Base-by-base conservation (phyloP, 2,797 vertebrate genomes). In the Paratrypauchen microcephalus region DNA sequence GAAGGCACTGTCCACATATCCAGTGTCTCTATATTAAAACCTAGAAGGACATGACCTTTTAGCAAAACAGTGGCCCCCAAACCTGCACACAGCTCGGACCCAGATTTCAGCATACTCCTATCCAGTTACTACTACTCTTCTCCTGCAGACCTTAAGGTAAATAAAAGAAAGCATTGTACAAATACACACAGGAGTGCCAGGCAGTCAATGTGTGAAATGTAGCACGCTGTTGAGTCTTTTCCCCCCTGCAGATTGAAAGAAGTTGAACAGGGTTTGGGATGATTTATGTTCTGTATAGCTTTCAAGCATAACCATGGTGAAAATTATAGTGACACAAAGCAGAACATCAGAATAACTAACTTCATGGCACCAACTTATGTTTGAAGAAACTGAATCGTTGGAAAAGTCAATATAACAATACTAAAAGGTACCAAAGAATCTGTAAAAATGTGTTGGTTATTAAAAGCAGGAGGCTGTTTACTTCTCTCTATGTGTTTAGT, bases 21-120 rank as follows among this genome's bases (percentile, higher is more conserved):
- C 85, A 83, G 70, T 90, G 86, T 87, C 83, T 87, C 78, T 87
- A 80, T 86, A 90, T 91, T 89, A 87, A 89, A 90, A 87, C 76
- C 73, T 84, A 73, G 81, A 81, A 91, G 90, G 90, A 90, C 91
- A 73, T 65, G 87, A 92, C 88, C 88, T 81, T 83, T 77, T 86
- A 89, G 83, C 70, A 87, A 89, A 90, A 90, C 85, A 88, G 72
- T 76, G 78, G 73, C 79, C 78, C 84, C 72, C 54, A 71, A 74
- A 86, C 75, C 77, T 60, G 68, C 68, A 61, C 77, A 69, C 62
- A 76, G 66, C 45, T 66, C 47, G 75, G 73, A 82, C 79, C 91
- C 83, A 76, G 79, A 84, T 92, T 92, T 92, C 89, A 81, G 82
- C 83, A 74, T 50, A 59, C 77, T 78, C 47, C 21, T 77, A 75